These are phyloP conservation scores for Ptychoptera contaminata DNA, from an alignment of 2,888 invertebrate genomes.

Conservation along the genomic window DNA sequence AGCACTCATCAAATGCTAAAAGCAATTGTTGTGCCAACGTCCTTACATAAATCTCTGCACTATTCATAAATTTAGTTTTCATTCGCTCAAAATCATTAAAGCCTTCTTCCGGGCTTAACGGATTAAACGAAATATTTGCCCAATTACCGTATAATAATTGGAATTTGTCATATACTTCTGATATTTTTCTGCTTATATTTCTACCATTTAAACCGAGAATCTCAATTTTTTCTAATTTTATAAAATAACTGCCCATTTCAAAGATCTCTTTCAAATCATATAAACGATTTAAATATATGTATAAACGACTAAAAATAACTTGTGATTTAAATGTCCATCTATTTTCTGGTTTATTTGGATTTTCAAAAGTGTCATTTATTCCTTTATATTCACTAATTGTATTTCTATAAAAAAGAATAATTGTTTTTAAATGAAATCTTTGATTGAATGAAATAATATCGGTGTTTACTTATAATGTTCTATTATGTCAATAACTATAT, in stretches of 20 bases:
- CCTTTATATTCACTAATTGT: slow-evolving; percentile 19
- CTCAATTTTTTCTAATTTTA: slow-evolving; percentile 78
- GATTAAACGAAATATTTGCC: slow-evolving; percentile 23
- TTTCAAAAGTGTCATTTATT: slow-evolving; percentile 38
- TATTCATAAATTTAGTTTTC: slow-evolving; percentile 30
- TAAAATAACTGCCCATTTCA: slow-evolving; percentile 62
- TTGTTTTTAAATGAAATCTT: background rate
- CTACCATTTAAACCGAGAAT: slow-evolving; percentile 37
- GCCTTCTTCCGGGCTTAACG: slow-evolving; percentile 15
- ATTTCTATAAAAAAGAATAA: slow-evolving; percentile 2
- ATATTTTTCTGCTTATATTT: slow-evolving; percentile 14
- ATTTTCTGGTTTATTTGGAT: slow-evolving; percentile 35
- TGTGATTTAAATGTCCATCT: slow-evolving; percentile 62
- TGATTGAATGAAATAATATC: background rate
- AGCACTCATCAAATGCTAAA: slow-evolving; percentile 42
- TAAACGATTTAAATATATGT: slow-evolving; percentile 47
- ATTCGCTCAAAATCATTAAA: slow-evolving; percentile 37
- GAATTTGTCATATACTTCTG: background rate
- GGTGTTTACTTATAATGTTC: slow-evolving; percentile 42
- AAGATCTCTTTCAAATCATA: slow-evolving; percentile 53
- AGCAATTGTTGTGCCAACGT: slow-evolving; percentile 39
- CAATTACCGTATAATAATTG: slow-evolving; percentile 21
- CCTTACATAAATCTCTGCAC: slow-evolving; percentile 32
- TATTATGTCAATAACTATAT: slow-evolving; percentile 34
- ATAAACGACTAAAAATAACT: slow-evolving; percentile 52